Percentiles rank a stretch among this genome's conserved stretches.
These are phyloP conservation scores for Danio aesculapii DNA, from an alignment of 2,797 vertebrate species.

Conservation along the genomic window DNA sequence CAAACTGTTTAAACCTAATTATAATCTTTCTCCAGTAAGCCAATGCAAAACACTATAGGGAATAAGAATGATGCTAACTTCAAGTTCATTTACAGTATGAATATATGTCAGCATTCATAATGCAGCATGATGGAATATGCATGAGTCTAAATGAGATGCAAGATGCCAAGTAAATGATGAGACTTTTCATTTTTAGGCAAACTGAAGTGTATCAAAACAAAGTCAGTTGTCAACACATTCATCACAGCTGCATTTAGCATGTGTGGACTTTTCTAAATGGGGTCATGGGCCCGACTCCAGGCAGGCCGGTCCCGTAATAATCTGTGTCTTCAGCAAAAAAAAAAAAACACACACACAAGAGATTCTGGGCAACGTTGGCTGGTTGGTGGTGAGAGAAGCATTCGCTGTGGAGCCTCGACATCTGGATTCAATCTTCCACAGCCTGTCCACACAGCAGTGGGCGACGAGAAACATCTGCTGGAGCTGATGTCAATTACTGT, in stretches of 20 bases:
- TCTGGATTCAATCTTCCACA: slow-evolving; percentile 80
- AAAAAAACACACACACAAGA: slow-evolving; percentile 59
- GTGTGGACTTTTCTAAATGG: slow-evolving; percentile 40
- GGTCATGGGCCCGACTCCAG: slow-evolving; percentile 58
- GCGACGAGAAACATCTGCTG: slow-evolving; percentile 84
- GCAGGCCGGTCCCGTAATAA: slow-evolving; percentile 67
- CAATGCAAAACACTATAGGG: too few relatives aligned
- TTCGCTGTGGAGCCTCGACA: slow-evolving; percentile 70
- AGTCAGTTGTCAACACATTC: slow-evolving; percentile 11
- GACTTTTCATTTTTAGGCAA: not conserved
- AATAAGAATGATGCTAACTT: too few relatives aligned
- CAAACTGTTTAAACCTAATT: too few relatives aligned
- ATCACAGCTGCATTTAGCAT: too few relatives aligned
- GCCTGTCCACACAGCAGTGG: slow-evolving; percentile 71
- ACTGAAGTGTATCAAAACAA: slow-evolving; percentile 3
- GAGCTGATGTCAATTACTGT: slow-evolving; percentile 84
- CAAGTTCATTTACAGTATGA: too few relatives aligned
- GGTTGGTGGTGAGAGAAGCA: slow-evolving; percentile 60
- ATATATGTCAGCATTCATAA: not conserved
- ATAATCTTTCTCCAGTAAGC: too few relatives aligned
- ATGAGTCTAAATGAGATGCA: not conserved
- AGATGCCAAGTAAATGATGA: not conserved
- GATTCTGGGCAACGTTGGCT: slow-evolving; percentile 76
- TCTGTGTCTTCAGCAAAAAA: slow-evolving; percentile 71
- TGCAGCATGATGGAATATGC: not conserved